Evolutionary conservation across 2,113 vertebrate genomes (phyloP), one percentile per base, ranked within the genome.

Genomic region (Gymnarchus niloticus): DNA sequence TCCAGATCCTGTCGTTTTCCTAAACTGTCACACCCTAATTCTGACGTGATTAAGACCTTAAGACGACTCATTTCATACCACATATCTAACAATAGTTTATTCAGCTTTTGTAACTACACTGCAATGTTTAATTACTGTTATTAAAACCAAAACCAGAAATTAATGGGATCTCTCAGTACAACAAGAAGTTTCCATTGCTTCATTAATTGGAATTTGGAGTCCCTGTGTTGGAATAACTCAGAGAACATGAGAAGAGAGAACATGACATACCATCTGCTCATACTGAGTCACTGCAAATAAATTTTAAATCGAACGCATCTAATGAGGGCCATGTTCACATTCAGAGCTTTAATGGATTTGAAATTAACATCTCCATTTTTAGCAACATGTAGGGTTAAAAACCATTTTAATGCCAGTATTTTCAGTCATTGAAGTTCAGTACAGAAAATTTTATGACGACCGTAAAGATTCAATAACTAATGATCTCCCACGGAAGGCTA

Each of bases 241-340:
- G 23, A 51, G 48, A 51, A 51, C 17, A 48, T 12, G 77, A 48
- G 77, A 81, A 25, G n/a, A n/a, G n/a, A n/a, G 56, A 17, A 21
- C 12, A 10, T 81, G 46, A 81, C 77, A 17, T 51, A 28, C 77
- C 44, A 7, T 81, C 77, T 51, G n/a, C 21, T 49, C 49, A 46
- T 81, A 51, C 49, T 80, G 77, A 80, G 46, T 78, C 10, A 48
- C 48, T 51, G 77, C n/a, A 80, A 48, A 23, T 49, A 80, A 48
- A 80, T 80, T 80, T 80, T 25, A 80, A 51, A 51, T 81, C 77
- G 49, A 81, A 81, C 49, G 48, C 48, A 49, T 81, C 77, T 81
- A 81, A 81, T 81, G 48, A 23, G 46, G 44, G 77, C n/a, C 10
- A 49, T 48, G 46, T 51, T 81, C 44, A 81, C 77, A 81, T 81